phyloP scores from a whole-genome alignment of 2,113 vertebrate genomes.

The Todiramphus saurophagus region DNA sequence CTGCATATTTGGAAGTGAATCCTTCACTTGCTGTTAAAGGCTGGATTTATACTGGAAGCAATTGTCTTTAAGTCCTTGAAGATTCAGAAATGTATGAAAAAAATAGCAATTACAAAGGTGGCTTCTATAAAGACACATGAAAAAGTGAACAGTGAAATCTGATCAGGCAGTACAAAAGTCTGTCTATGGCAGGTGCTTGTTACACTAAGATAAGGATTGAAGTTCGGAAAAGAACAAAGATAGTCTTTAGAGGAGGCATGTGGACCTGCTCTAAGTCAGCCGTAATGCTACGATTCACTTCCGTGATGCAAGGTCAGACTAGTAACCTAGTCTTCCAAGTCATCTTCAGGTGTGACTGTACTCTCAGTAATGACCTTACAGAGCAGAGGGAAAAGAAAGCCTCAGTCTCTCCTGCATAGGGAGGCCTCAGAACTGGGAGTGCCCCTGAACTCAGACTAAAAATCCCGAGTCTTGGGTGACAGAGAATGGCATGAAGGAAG shows the following conservation, averaged over 20 bases:
- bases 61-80: background rate
- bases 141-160: background rate
- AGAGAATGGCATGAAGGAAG: background rate
- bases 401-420: background rate
- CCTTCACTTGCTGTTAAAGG: background rate
- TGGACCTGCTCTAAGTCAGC: background rate
- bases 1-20: background rate
- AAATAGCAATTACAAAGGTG: background rate
- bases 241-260: background rate
- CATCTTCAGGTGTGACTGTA: background rate
- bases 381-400: background rate
- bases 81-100: background rate
- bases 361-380: background rate
- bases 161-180: background rate
- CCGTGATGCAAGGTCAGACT: background rate
- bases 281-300: background rate
- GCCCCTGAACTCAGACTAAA: background rate
- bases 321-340: background rate
- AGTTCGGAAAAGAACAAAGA: background rate
- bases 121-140: background rate
- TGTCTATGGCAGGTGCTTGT: background rate
- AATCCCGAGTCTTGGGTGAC: background rate
- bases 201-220: background rate
- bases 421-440: background rate
- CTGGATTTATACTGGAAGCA: background rate